Base-by-base conservation (phyloP, 2,113 vertebrate genomes). In the Phalacrocorax carbo region DNA sequence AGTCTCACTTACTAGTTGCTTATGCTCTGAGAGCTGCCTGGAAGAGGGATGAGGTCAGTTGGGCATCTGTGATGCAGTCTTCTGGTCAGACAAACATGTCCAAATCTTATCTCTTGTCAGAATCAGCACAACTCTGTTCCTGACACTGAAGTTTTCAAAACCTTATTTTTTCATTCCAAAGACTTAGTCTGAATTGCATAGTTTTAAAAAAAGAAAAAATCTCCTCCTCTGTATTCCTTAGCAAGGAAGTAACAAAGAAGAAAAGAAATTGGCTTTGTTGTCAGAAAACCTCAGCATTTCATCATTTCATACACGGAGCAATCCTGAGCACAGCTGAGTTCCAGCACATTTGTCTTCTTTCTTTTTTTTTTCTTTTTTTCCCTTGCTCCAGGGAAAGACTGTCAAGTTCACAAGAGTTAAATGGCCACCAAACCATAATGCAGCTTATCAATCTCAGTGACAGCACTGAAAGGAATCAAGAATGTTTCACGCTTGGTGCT, bases 371-470 rank as follows among this genome's bases (percentile, higher is more conserved):
- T 69, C 38, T 72, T 54, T 62, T 48, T 23, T 8, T 6, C 1
- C 3, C 25, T 51, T 71, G 15, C 32, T 84, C 29, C 48, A 69
- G 89, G 83, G 65, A 88, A 91, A 81, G 58, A 44, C 48, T 94
- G 86, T 75, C 83, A 91, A 84, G 48, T 82, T 91, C 86, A 84
- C 38, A 82, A 58, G 48, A 82, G 55, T 95, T 97, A 96, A 96
- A 89, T 82, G 69, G 61, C 52, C 86, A 95, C 86, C 40, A 91
- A 89, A 89, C 17, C 44, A 25, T 94, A 93, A 93, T 89, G 73
- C 44, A 30, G 30, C 27, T 94, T 96, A 96, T 91, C 86, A 95
- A 44, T 93, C 91, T 91, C 78, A 70, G 72, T 89, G 95, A 95
- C 84, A 96, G 86, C 52, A 52, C 84, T 84, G 57, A 90, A 72